Base-by-base conservation (phyloP, 2,113 vertebrate genomes). In the Anolis sagrei region DNA sequence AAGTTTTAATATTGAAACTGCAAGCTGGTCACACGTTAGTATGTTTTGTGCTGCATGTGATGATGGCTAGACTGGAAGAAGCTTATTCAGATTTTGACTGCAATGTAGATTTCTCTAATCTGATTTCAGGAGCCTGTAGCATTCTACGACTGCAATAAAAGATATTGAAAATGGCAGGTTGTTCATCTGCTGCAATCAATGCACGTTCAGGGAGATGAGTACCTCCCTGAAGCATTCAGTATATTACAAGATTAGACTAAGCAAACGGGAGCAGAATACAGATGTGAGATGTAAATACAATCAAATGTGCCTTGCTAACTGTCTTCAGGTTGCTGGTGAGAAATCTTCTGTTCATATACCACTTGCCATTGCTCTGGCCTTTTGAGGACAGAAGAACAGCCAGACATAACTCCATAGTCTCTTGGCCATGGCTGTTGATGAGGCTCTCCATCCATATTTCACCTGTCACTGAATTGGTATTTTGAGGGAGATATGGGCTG, bases 81-180 rank as follows among this genome's bases (percentile, higher is more conserved):
- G 62, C 21, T 75, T 64, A 85, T 39, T 83, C 14, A 73, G 66
- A 58, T 2, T 5, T 86, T 64, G 91, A 90, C 85, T 78, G 8
- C 76, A 86, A 76, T 49, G 34, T 23, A 25, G 4, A 51, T 36
- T 8, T 79, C 89, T 88, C 68, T 27, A 76, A 70, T 76, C 27
- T n/a, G 79, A 85, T 84, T 94, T 90, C 76, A 85, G 72, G 25
- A 82, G 66, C 68, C 44, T 64, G 82, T 76, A 49, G 89, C 84
- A 85, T 76, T 62, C 87, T 49, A 68, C 34, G 87, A 74, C 76
- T 72, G 79, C 79, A 64, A 51, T 76, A 34, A 89, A 44, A n/a
- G 77, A 79, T 91, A 83, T 87, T 83, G 76, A 87, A 90, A 0
- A 0, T 86, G 84, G 85, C 82, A 84, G 82, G 69, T 80, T 87